Conservation (phyloP, 2,888 invertebrate species). For the Pammene aurita region DNA sequence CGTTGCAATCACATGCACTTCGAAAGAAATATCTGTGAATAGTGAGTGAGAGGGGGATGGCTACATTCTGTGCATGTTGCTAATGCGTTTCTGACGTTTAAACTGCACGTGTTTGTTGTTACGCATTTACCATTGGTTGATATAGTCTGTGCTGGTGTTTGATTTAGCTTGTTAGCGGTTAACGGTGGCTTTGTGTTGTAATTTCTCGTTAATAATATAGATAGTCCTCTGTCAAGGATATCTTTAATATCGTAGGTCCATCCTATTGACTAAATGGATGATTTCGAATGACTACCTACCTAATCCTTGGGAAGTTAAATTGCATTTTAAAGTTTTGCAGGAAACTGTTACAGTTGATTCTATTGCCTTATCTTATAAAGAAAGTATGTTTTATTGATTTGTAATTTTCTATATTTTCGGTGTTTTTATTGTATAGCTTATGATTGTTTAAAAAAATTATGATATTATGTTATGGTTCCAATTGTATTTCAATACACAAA, state of each 20-base stretch:
- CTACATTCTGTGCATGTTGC: constrained; percentile 57
- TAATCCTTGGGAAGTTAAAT: no score
- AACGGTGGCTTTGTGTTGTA: constrained; percentile 21
- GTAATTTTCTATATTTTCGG: no score
- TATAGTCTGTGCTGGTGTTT: constrained; percentile 51
- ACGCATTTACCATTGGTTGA: constrained; percentile 57
- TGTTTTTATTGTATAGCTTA: no score
- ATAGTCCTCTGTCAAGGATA: constrained; percentile 23
- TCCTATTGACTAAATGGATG: no score
- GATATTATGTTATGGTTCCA: no score
- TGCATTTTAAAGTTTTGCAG: no score
- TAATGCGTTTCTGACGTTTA: constrained; percentile 58
- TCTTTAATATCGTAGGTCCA: neutral
- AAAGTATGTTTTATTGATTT: no score
- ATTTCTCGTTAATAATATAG: constrained; percentile 16
- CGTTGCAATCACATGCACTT: constrained; percentile 70
- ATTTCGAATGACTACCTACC: no score
- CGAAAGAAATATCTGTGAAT: constrained; percentile 52
- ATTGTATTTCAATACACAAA: no score
- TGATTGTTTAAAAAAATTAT: no score
- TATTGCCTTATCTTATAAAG: neutral
- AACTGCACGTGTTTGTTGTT: constrained; percentile 56
- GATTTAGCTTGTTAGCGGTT: constrained; percentile 44
- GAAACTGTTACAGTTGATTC: neutral
- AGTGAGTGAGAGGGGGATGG: constrained; percentile 66